Percentiles rank a stretch among this genome's conserved stretches.
phyloP scores from a whole-genome alignment of 2,113 vertebrate species.

The Patagioenas fasciata region DNA sequence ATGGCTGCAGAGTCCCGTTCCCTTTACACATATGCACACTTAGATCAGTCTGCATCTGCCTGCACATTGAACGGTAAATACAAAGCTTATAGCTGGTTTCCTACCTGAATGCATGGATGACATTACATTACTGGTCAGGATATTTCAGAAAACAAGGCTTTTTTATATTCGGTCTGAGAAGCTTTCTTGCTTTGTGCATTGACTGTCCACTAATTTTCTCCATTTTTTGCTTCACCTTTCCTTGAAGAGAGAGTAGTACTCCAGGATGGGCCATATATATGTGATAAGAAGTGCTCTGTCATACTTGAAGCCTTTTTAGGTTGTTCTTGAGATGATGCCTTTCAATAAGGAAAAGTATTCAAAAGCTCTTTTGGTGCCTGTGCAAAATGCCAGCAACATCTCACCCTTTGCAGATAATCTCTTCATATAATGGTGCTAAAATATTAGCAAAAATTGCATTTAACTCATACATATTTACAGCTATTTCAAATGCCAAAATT shows the following conservation, averaged over 20 bases:
- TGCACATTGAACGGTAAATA: not conserved
- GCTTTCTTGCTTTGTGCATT: not conserved
- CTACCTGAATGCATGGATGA: not conserved
- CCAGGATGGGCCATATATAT: not conserved
- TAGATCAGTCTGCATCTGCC: not conserved
- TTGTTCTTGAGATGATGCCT: not conserved
- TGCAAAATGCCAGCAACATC: constrained; percentile 8
- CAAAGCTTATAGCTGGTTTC: not conserved
- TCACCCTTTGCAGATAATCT: constrained; percentile 31
- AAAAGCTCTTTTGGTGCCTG: not conserved
- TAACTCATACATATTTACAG: constrained; percentile 56
- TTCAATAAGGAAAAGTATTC: not conserved
- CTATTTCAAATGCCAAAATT: constrained; percentile 58
- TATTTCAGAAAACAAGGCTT: not conserved
- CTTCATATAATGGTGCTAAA: not conserved
- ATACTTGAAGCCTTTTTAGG: not conserved
- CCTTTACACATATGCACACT: not conserved
- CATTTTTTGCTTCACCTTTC: not conserved
- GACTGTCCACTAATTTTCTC: not conserved
- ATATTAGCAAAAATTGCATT: constrained; percentile 48
- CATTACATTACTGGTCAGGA: not conserved
- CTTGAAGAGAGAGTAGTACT: not conserved
- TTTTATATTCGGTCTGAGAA: not conserved
- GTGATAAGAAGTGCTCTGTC: not conserved
- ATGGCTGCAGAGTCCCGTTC: not conserved